Conservation (phyloP, 2,113 vertebrate species). For the Notarius quadriscutis region DNA sequence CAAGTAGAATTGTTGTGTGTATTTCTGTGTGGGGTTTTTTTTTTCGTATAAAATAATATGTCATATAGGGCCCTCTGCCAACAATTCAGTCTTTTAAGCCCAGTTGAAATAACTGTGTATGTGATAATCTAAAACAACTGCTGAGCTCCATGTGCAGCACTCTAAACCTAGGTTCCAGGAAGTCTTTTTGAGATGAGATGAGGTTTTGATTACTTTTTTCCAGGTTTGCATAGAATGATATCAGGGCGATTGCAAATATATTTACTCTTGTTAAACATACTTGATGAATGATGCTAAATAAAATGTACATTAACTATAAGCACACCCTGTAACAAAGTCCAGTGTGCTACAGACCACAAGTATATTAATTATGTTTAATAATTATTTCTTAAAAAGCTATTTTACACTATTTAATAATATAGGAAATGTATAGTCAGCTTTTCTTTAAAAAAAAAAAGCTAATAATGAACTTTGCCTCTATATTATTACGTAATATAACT, state of each 20-base stretch:
- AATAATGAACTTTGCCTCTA: neutral
- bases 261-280: too few species aligned
- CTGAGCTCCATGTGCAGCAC: slow-evolving; percentile 12
- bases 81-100: slow-evolving; percentile 6
- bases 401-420: neutral
- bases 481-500: too few species aligned
- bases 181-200: slow-evolving; percentile 25
- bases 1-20: slow-evolving; percentile 2
- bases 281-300: neutral
- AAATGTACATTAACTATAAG: neutral
- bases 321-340: neutral
- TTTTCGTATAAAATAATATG: neutral
- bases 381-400: neutral
- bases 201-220: neutral
- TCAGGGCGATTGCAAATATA: neutral
- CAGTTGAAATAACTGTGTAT: slow-evolving; percentile 21
- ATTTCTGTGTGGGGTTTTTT: slow-evolving; percentile 1
- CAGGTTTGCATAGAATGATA: neutral
- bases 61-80: slow-evolving; percentile 17
- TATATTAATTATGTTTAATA: neutral
- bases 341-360: neutral
- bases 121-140: slow-evolving; percentile 50
- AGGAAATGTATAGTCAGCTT: neutral
- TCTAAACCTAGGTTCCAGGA: slow-evolving; percentile 37
- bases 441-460: neutral